phyloP scores from a whole-genome alignment of 2,888 invertebrate species.

The Busseola fusca region DNA sequence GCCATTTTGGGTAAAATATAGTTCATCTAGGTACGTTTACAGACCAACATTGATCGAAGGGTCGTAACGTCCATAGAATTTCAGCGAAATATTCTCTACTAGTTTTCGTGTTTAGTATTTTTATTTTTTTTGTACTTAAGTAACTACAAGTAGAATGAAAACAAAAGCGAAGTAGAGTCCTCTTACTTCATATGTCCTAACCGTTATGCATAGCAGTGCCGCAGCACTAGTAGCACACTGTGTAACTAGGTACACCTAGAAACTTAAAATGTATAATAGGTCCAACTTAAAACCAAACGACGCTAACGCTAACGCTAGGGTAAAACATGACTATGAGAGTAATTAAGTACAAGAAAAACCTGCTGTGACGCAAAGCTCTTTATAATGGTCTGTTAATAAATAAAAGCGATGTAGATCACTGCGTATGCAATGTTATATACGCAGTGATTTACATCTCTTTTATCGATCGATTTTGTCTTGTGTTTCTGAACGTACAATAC shows the following conservation, averaged over 20 bases:
- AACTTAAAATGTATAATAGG: background rate
- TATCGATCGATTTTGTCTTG: no score
- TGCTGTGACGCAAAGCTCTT: background rate
- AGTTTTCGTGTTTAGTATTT: background rate
- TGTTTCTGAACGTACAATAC: background rate
- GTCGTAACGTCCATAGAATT: background rate
- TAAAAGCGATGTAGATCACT: background rate
- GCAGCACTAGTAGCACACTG: background rate
- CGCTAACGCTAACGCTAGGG: no score
- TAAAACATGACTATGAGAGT: background rate
- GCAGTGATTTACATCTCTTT: no score
- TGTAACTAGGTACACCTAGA: background rate
- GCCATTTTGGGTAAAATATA: conserved; percentile 6
- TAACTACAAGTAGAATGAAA: background rate
- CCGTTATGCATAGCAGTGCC: background rate
- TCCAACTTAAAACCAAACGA: no score
- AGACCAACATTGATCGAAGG: background rate
- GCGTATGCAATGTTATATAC: no score
- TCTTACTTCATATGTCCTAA: no score
- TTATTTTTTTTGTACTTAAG: no score
- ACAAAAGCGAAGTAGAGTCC: background rate
- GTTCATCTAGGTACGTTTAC: background rate
- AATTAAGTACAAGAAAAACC: background rate
- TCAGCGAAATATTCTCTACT: background rate
- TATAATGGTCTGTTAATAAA: background rate